Conservation (phyloP, 1,140 invertebrate genomes). For the Diachasma alloeum region DNA sequence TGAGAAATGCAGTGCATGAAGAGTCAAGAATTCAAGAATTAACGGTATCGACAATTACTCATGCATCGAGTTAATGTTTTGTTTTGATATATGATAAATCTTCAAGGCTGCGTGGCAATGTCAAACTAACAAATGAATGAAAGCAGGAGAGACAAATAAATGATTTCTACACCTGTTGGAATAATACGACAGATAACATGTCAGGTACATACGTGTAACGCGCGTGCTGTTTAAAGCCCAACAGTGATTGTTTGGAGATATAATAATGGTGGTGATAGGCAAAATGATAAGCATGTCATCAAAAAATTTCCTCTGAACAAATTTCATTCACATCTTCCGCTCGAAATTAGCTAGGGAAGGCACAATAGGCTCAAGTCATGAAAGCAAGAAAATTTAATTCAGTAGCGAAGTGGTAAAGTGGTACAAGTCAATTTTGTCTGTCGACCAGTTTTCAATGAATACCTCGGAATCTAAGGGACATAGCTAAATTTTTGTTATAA, state of each 20-base stretch:
- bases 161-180: constrained; percentile 8
- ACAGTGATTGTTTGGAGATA: background rate
- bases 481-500: too few relatives aligned
- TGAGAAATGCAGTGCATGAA: background rate
- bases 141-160: background rate
- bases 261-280: background rate
- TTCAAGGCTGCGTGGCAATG: background rate
- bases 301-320: background rate
- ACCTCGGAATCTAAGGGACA: too few relatives aligned
- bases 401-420: too few relatives aligned
- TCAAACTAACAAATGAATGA: constrained; percentile 2
- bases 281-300: background rate
- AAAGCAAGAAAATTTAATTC: too few relatives aligned
- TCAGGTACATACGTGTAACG: background rate
- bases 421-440: too few relatives aligned
- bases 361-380: too few relatives aligned
- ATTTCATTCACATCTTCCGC: too few relatives aligned
- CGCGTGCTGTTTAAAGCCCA: background rate
- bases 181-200: background rate
- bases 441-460: too few relatives aligned
- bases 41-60: background rate
- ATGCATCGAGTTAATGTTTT: background rate
- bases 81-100: background rate
- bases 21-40: background rate
- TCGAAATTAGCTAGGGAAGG: too few relatives aligned